Base-by-base conservation (phyloP, 2,888 invertebrate genomes). In the Uloborus plumipes region DNA sequence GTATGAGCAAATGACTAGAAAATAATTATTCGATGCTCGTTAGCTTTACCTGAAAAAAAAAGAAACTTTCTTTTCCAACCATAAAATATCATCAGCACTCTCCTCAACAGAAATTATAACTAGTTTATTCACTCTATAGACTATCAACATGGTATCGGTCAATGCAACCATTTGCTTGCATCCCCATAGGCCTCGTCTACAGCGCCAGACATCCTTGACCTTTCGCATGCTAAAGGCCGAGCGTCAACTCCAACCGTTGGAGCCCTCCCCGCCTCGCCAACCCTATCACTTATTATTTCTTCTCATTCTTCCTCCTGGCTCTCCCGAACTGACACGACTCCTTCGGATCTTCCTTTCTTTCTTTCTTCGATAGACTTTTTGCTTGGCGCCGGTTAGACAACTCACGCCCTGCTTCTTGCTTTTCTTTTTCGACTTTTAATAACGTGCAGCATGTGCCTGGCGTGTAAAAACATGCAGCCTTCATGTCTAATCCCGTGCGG, bases 151-250 rank as follows among this genome's bases (percentile, higher is more conserved):
- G 39, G 39, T 39, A 39, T 39, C 39, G 39, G 39, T 39, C 39
- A 39, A 39, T 39, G 39, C 39, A 9, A 39, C 26, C 26, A 26
- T 39, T 39, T 39, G 39, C 39, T 39, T 39, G 39, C 39, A 39
- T 39, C 39, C 39, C 9, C 39, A 39, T 39, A 39, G 39, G 39
- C 39, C 39, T 39, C 39, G 64, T 73, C 73, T 64, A 47, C 51
- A 16, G 39, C 20, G 59, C 67, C 75, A 76, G 75, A 76, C 59
- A 67, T 67, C 75, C 67, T 76, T 76, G 75, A 76, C 75, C 67
- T 59, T 31, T 31, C 67, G 53, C 53, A 53, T 39, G 67, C 50
- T 69, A 61, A 65, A 76, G 75, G 75, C 67, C 75, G 67, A 66
- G 51, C 61, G 59, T 76, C 75, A 61, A 76, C 61, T 26, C 74